Conservation (phyloP, 2,797 vertebrate genomes). For the Arremon aurantiirostris region DNA sequence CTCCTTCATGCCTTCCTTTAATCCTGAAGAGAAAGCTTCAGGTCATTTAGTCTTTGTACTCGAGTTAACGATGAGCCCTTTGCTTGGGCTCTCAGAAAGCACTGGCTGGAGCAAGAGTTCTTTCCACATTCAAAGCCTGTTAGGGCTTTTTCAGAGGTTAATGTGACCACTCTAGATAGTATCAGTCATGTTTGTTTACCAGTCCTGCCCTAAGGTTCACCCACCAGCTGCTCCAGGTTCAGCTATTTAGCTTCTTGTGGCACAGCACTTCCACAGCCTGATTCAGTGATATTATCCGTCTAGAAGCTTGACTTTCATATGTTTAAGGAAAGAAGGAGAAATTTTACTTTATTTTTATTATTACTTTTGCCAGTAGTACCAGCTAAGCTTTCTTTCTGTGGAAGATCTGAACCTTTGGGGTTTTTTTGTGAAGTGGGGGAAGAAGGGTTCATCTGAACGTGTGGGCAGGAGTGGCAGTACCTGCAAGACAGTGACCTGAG, state of each 20-base stretch:
- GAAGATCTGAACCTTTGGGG: not conserved
- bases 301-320: not conserved
- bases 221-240: not conserved
- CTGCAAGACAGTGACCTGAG: not conserved
- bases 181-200: not conserved
- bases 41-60: not conserved
- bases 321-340: not conserved
- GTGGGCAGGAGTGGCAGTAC: not conserved
- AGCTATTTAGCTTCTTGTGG: not conserved
- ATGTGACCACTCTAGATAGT: not conserved
- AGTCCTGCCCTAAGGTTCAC: not conserved
- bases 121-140: not conserved
- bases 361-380: not conserved
- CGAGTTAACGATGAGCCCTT: not conserved
- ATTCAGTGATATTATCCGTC: not conserved
- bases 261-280: not conserved
- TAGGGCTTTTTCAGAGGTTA: not conserved
- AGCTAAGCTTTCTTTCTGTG: not conserved
- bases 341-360: not conserved
- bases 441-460: accelerated
- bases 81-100: not conserved
- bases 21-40: not conserved
- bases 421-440: not conserved
- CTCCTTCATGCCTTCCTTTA: not conserved
- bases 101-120: not conserved